Evolutionary conservation across 2,797 vertebrate species (phyloP), one percentile per base, ranked within the genome.

Genomic region (Masticophis lateralis): DNA sequence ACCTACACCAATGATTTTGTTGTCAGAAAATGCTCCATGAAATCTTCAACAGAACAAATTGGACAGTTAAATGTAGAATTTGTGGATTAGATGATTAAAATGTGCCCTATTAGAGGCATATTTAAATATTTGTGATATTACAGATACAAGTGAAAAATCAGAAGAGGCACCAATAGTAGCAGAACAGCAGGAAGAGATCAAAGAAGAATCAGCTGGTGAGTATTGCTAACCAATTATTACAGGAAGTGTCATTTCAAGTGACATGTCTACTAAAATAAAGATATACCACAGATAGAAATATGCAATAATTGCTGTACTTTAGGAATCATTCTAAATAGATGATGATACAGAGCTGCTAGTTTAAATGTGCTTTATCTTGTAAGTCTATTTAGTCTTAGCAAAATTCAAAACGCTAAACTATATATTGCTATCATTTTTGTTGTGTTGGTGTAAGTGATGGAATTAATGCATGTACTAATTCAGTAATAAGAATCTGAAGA

Each of bases 121-220:
- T 18, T 13, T 22, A 43, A n/a, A 83, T 7, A 4, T 88, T 88
- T 90, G 59, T 93, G 53, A 66, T 56, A 91, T 79, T 90, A 25
- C 89, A 95, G 93, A 91, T 55, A 32, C 94, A 89, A 56, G n/a
- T 59, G 47, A 57, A 59, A 47, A 0, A 0, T 6, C 90, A 95
- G 94, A 57, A 63, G 43, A 92, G 37, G 2, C 86, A 32, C 88
- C 79, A 88, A 16, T 61, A 93, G 53, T 69, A 92, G 91, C 20
- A 87, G 93, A 93, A 32, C 2, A 90, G 57, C 92, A 94, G 11
- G 90, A 79, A 95, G 51, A 22, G 2, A 32, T 32, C 74, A 87
- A 93, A 90, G 66, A 94, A 3, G 1, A n/a, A 94, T 25, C 8
- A 86, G 86, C 93, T 92, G 63, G 91, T 66, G 55, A 94, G 95